A percentile compares a stretch with the other conserved stretches of the same genome.
These are phyloP conservation scores for Cenopis cana DNA, from an alignment of 2,888 invertebrate genomes.

Conservation along the genomic window DNA sequence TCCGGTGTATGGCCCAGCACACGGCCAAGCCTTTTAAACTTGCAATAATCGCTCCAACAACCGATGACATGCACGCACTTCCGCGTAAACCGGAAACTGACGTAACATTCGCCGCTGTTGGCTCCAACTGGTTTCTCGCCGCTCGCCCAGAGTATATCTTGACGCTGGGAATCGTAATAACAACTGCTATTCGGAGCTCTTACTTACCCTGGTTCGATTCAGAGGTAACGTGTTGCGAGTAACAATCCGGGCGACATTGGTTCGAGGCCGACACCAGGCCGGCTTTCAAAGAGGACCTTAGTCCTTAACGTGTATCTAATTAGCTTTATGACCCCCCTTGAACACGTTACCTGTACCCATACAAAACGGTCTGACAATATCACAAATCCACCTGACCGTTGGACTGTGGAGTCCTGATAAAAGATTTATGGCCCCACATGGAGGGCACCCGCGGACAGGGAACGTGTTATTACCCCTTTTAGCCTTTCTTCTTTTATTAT, in stretches of 20 bases:
- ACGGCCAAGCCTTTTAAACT: not conserved
- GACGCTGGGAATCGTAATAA: not conserved
- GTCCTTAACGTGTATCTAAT: slow-evolving; percentile 60
- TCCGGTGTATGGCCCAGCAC: too few relatives aligned
- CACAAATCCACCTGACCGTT: too few relatives aligned
- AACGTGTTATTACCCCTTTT: too few relatives aligned
- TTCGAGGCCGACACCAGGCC: slow-evolving; percentile 62
- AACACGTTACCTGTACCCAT: too few relatives aligned
- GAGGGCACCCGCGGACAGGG: too few relatives aligned
- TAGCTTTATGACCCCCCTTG: slow-evolving; percentile 10
- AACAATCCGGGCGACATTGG: slow-evolving; percentile 63
- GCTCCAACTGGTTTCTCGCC: slow-evolving; percentile 45
- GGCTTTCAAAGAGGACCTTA: slow-evolving; percentile 65
- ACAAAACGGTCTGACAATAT: too few relatives aligned
- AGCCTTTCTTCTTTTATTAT: too few relatives aligned
- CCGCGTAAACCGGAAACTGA: slow-evolving; percentile 46
- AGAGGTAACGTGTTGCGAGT: not conserved
- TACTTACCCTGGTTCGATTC: not conserved
- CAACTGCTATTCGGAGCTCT: not conserved
- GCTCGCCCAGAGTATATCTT: not conserved
- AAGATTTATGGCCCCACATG: too few relatives aligned
- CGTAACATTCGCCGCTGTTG: slow-evolving; percentile 41
- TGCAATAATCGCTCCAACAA: slow-evolving; percentile 16
- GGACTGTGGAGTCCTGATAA: too few relatives aligned
- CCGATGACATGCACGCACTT: slow-evolving; percentile 23